Conservation (phyloP, 2,797 vertebrate species). For the Phalanger gymnotis region DNA sequence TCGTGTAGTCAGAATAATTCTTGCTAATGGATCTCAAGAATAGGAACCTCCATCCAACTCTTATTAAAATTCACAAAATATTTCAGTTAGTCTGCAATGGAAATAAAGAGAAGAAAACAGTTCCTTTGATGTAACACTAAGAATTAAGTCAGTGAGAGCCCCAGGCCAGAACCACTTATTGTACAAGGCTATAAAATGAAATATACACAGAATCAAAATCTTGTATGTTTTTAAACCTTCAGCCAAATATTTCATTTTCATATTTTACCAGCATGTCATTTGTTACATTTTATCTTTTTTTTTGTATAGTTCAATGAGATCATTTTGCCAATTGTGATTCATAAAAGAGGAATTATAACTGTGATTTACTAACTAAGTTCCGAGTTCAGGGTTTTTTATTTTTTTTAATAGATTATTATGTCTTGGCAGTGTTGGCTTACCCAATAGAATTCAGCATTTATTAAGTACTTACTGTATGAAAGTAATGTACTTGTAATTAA, state of each 20-base stretch:
- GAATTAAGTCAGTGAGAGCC: neutral
- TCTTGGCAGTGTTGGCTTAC: neutral
- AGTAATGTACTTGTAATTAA: neutral
- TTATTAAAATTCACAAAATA: neutral
- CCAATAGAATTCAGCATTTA: neutral
- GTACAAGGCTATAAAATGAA: neutral
- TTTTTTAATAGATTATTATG: neutral
- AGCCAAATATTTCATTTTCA: neutral
- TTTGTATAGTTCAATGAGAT: neutral
- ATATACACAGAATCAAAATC: neutral
- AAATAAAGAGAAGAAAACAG: neutral
- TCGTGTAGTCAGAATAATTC: neutral
- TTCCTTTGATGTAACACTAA: neutral
- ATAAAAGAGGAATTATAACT: neutral
- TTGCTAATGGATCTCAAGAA: neutral
- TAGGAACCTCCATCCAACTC: neutral
- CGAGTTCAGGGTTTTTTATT: neutral
- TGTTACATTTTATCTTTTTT: neutral
- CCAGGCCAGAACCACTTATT: neutral
- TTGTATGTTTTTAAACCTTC: neutral
- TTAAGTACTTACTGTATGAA: neutral
- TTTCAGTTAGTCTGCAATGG: neutral
- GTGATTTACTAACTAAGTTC: fast-evolving
- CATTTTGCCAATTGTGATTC: no score
- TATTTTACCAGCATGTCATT: neutral